Evolutionary conservation across 2,888 invertebrate genomes (phyloP).

Genomic region (Apamea sordens): DNA sequence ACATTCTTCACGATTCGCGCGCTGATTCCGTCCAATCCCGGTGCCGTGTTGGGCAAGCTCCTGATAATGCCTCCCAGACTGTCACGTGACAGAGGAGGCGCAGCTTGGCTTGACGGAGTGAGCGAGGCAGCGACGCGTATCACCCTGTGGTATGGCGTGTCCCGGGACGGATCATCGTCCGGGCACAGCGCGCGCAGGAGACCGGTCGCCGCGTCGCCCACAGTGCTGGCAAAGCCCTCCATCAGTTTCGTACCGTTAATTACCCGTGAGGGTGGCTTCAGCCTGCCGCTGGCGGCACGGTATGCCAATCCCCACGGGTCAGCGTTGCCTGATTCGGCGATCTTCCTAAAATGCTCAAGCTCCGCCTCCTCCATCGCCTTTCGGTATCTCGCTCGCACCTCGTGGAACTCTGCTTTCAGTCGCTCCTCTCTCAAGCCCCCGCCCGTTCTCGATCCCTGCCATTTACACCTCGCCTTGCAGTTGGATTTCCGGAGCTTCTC

Average conservation of each 20-base stretch:
- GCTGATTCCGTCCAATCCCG: conserved; percentile 21
- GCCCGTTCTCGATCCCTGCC: conserved; percentile 1
- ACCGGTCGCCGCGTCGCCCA: conserved; percentile 42
- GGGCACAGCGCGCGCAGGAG: conserved; percentile 58
- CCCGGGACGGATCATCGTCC: conserved; percentile 58
- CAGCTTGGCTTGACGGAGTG: conserved; percentile 47
- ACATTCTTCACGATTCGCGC: conserved; percentile 21
- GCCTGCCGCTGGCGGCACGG: conserved; percentile 54
- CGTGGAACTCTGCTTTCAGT: neutral
- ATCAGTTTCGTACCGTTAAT: conserved; percentile 35
- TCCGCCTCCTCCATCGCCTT: conserved; percentile 31
- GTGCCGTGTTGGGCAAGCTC: conserved; percentile 61
- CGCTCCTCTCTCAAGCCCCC: neutral
- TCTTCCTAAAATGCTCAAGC: neutral
- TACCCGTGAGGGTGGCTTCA: conserved; percentile 58
- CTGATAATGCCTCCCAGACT: conserved; percentile 50
- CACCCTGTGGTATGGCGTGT: conserved; percentile 58
- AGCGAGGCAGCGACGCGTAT: conserved; percentile 55
- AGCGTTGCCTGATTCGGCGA: conserved; percentile 3
- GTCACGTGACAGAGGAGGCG: conserved; percentile 24
- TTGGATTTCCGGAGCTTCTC: conserved; percentile 27
- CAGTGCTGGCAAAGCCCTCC: conserved; percentile 46
- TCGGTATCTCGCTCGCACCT: neutral
- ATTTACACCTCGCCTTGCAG: conserved; percentile 17
- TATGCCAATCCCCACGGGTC: conserved; percentile 62